A percentile compares a stretch with the other conserved stretches of the same genome.
Evolutionary conservation across 2,113 vertebrate species (phyloP).

Genomic region (Gorsachius goisagi): DNA sequence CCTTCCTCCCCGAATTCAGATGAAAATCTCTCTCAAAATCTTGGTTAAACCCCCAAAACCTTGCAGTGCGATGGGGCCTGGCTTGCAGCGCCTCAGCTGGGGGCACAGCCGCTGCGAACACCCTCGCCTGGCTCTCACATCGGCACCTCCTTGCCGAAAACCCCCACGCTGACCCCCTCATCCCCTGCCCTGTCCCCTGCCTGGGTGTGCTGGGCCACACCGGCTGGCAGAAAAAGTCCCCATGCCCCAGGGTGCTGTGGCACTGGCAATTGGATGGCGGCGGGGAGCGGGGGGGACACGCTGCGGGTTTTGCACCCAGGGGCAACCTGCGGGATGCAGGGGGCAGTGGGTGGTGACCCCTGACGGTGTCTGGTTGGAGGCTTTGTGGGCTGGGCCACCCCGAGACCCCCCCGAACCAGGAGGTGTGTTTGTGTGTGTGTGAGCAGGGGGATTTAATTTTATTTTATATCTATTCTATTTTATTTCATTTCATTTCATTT

Average conservation of each 20-base stretch:
- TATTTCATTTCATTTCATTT: too few species aligned
- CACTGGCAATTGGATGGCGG: rapidly evolving
- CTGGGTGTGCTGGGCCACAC: not conserved
- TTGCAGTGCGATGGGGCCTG: rapidly evolving
- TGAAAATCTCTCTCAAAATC: not conserved
- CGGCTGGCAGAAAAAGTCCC: not conserved
- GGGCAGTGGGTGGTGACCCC: not conserved
- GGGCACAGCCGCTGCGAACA: rapidly evolving
- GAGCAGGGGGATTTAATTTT: not conserved
- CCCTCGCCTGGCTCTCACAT: too few species aligned
- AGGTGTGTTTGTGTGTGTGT: not conserved
- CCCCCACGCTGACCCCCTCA: too few species aligned
- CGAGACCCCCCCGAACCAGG: not conserved
- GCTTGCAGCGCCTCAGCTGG: not conserved
- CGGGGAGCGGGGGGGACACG: not conserved
- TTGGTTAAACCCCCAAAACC: not conserved
- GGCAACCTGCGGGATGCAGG: rapidly evolving
- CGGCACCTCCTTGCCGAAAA: rapidly evolving
- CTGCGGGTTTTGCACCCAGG: not conserved
- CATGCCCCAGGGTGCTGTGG: not conserved
- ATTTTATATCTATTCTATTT: not conserved
- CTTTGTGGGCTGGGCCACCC: not conserved
- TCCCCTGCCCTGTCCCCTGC: not conserved
- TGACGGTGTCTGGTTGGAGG: rapidly evolving
- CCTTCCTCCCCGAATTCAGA: too few species aligned